Conservation (phyloP, 1,140 invertebrate genomes). For the Drosophila punjabiensis region DNA sequence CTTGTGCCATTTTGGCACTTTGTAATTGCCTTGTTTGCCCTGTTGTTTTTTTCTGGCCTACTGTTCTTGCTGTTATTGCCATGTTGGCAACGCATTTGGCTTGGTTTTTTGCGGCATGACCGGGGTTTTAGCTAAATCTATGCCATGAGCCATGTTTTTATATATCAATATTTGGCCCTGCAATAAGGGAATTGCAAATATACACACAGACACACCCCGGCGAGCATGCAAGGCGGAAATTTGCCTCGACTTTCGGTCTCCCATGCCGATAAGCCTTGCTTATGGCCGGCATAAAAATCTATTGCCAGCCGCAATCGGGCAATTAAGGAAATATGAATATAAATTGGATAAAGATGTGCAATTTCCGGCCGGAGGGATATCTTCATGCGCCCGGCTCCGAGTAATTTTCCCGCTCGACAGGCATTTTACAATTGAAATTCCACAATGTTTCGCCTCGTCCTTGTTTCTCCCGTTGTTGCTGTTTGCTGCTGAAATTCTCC, state of each 20-base stretch:
- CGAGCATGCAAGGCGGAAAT: slow-evolving; percentile 19
- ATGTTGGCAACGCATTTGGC: slow-evolving; percentile 72
- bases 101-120: slow-evolving; percentile 50
- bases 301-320: slow-evolving; percentile 47
- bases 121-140: slow-evolving; percentile 68
- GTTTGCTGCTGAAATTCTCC: slow-evolving; percentile 2
- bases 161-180: slow-evolving; percentile 72
- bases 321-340: slow-evolving; percentile 58
- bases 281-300: slow-evolving; percentile 46
- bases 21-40: slow-evolving; percentile 81
- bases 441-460: neutral
- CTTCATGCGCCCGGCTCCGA: slow-evolving; percentile 6
- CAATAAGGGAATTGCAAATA: slow-evolving; percentile 55
- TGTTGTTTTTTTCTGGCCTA: slow-evolving; percentile 68
- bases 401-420: slow-evolving; percentile 46
- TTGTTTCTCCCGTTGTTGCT: neutral
- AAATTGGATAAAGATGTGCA: slow-evolving; percentile 48
- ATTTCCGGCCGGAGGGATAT: slow-evolving; percentile 28
- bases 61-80: slow-evolving; percentile 67
- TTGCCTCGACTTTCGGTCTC: slow-evolving; percentile 32
- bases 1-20: slow-evolving; percentile 81
- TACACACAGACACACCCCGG: slow-evolving; percentile 4
- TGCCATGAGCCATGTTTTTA: slow-evolving; percentile 73
- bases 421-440: slow-evolving; percentile 65
- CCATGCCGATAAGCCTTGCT: slow-evolving; percentile 40